A percentile compares a stretch with the other conserved stretches of the same genome.
Conservation (phyloP, 2,113 vertebrate genomes). For the Clarias macrocephalus region DNA sequence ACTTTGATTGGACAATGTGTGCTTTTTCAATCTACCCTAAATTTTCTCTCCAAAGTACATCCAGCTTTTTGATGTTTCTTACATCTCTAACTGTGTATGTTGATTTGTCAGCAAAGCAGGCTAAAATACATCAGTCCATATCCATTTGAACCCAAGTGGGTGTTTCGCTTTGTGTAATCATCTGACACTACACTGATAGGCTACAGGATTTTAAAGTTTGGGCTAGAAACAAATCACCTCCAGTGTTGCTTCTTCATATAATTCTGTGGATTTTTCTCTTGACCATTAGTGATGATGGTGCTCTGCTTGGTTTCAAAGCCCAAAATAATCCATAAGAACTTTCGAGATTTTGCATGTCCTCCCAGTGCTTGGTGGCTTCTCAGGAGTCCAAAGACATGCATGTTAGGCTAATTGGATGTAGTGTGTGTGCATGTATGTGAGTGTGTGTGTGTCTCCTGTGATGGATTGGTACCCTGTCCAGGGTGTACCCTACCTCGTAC, state of each 20-base stretch:
- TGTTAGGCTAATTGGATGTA: too few relatives aligned
- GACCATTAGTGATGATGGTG: not conserved
- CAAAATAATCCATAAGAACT: not conserved
- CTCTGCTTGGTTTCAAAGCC: not conserved
- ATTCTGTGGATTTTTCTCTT: not conserved
- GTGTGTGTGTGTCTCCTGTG: too few relatives aligned
- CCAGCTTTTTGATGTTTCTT: too few relatives aligned
- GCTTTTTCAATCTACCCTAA: not conserved
- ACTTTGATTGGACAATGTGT: not conserved
- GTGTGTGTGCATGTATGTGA: too few relatives aligned
- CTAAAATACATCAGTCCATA: not conserved
- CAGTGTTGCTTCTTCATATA: not conserved
- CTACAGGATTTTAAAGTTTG: not conserved
- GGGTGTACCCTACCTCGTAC: too few relatives aligned
- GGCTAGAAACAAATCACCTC: not conserved
- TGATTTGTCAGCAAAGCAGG: not conserved
- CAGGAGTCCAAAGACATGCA: too few relatives aligned
- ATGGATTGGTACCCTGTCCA: too few relatives aligned
- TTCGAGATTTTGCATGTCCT: not conserved
- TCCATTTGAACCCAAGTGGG: not conserved
- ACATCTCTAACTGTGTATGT: not conserved
- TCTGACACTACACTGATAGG: not conserved
- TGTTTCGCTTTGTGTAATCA: not conserved
- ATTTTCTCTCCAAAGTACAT: not conserved
- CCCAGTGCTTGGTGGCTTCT: too few relatives aligned